phyloP scores from a whole-genome alignment of 2,888 invertebrate genomes.

The Teinopalpus imperialis region DNA sequence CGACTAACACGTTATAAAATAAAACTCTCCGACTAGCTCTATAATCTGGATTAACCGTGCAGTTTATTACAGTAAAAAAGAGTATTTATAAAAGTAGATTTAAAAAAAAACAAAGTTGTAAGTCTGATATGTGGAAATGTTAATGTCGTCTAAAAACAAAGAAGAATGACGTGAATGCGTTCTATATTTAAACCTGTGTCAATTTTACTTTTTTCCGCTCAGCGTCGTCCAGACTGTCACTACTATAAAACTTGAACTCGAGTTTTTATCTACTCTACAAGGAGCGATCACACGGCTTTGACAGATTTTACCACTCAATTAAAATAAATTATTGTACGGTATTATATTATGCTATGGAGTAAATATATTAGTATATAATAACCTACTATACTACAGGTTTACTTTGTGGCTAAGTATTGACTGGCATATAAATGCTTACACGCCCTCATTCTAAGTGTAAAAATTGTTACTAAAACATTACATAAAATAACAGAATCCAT shows the following conservation, averaged over 20 bases:
- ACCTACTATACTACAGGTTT: too few relatives aligned
- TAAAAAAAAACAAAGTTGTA: constrained; percentile 30
- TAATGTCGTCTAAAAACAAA: constrained; percentile 48
- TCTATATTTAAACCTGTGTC: constrained; percentile 60
- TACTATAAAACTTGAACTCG: constrained; percentile 17
- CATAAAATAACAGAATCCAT: too few relatives aligned
- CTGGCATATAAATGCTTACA: too few relatives aligned
- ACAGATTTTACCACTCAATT: constrained; percentile 5
- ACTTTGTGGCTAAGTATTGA: too few relatives aligned
- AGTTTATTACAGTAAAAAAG: constrained; percentile 22
- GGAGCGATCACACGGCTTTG: not conserved
- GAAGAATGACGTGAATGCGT: constrained; percentile 40
- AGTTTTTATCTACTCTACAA: constrained; percentile 22
- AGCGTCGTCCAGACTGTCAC: constrained; percentile 6
- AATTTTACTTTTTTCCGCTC: constrained; percentile 49
- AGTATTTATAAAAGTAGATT: constrained; percentile 22
- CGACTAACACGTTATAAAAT: constrained; percentile 16
- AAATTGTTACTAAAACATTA: too few relatives aligned
- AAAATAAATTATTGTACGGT: too few relatives aligned
- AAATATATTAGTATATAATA: too few relatives aligned
- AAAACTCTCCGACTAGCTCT: constrained; percentile 3
- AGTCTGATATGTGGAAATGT: constrained; percentile 41
- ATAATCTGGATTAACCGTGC: constrained; percentile 19
- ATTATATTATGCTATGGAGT: too few relatives aligned
- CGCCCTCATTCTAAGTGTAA: too few relatives aligned